Base-by-base conservation (phyloP, 2,113 vertebrate species). In the Hydropotes inermis region DNA sequence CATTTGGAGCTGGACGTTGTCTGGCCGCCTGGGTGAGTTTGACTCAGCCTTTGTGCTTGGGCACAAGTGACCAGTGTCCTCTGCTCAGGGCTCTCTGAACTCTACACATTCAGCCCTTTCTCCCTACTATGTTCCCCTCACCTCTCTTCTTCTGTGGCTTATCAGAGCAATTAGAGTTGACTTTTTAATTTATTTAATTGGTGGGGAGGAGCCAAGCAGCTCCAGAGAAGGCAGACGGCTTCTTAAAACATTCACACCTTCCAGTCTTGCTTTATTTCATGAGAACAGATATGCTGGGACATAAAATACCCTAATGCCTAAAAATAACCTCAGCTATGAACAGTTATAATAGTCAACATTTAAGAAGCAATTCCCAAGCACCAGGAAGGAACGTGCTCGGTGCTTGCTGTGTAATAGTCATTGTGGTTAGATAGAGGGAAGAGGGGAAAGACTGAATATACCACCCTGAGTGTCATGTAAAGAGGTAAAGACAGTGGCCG, bases 1-100 rank as follows among this genome's bases (percentile, higher is more conserved):
- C 14, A 2, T 54, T 43, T 47, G 23, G 11, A 67, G 17, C 0
- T 93, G 54, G 36, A 36, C 0, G 3, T 27, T 25, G 54, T 45
- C 57, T 39, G 39, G 39, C n/a, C 21, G 2, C 50, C 36, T 45
- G 13, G 27, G 17, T 33, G 30, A 64, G 15, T 2, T 5, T 81
- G 64, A 13, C 52, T n/a, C 50, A 2, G 8, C n/a, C 3, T 45
- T 16, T 5, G 1, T 19, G 13, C 52, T 33, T 0, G 0, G 33
- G 28, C 13, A 2, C 47, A 43, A 3, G 33, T 83, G 14, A n/a
- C 54, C 7, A 0, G 25, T 13, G 39, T 2, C 7, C n/a, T 36
- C 16, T 47, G 27, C 6, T 43, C 58, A 23, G 13, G 28, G 15
- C 23, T 28, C 21, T 60, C 55, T 60, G 54, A 45, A 9, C 39